Evolutionary conservation across 2,797 vertebrate species (phyloP).

Genomic region (Rhynchonycteris naso): DNA sequence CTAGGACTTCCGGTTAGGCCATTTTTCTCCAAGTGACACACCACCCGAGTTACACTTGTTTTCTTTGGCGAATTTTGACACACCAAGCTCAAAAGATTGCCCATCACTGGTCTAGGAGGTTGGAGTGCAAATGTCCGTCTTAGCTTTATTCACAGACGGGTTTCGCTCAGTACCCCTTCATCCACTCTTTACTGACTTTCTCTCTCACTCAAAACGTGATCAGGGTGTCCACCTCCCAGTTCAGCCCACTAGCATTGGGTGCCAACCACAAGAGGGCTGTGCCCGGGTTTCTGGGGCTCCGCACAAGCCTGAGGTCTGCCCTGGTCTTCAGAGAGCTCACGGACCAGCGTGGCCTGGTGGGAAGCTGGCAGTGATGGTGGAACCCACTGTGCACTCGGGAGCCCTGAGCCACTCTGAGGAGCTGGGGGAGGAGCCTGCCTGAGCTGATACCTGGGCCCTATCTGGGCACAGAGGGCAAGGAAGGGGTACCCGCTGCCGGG

Average conservation of each 20-base stretch:
- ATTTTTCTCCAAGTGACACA: too few species aligned
- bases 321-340: rapidly evolving
- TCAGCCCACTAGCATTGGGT: background rate
- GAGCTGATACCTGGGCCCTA: background rate
- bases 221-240: rapidly evolving
- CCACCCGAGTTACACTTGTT: too few species aligned
- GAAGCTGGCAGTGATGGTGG: rapidly evolving
- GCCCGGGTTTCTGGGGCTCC: background rate
- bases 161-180: rapidly evolving
- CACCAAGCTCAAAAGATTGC: too few species aligned
- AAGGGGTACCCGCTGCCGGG: rapidly evolving
- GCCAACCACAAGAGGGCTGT: rapidly evolving
- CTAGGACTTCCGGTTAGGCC: too few species aligned
- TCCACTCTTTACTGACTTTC: rapidly evolving
- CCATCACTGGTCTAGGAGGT: rapidly evolving
- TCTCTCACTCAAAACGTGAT: rapidly evolving
- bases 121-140: rapidly evolving
- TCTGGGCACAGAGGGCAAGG: background rate
- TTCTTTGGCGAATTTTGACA: too few species aligned
- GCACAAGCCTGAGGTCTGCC: rapidly evolving
- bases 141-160: rapidly evolving
- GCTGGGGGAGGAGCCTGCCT: rapidly evolving
- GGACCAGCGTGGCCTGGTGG: background rate
- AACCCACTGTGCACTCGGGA: rapidly evolving
- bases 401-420: background rate